phyloP scores from a whole-genome alignment of 2,797 vertebrate species.

The Aulostomus chinensis region DNA sequence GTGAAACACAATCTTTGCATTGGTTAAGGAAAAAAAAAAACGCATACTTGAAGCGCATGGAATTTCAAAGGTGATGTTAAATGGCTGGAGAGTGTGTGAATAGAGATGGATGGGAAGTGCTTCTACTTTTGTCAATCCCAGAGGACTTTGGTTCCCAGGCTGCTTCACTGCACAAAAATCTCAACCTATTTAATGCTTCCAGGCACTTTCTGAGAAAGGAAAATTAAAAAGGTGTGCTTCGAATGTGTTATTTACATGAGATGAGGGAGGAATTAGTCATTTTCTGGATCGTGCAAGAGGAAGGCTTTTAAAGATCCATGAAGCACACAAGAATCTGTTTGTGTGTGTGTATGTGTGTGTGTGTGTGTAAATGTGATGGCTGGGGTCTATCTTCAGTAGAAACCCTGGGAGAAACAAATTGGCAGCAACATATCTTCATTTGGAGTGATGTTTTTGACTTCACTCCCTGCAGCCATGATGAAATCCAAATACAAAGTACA shows the following conservation, averaged over 20 bases:
- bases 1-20: constrained; percentile 51
- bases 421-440: constrained; percentile 18
- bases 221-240: constrained; percentile 51
- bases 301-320: constrained; percentile 51
- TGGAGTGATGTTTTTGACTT: constrained; percentile 34
- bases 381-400: constrained; percentile 17
- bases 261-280: constrained; percentile 45
- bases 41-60: constrained; percentile 44
- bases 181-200: constrained; percentile 48
- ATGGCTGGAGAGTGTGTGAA: constrained; percentile 47
- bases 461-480: constrained; percentile 19
- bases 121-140: constrained; percentile 39
- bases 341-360: constrained; percentile 18
- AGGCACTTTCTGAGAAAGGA: constrained; percentile 44
- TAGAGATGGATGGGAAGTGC: constrained; percentile 57
- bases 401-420: constrained; percentile 26
- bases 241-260: constrained; percentile 39
- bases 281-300: constrained; percentile 27
- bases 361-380: constrained; percentile 7
- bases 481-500: constrained; percentile 17
- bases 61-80: constrained; percentile 60
- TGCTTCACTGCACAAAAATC: constrained; percentile 30
- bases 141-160: constrained; percentile 46
- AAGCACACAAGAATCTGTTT: constrained; percentile 16
- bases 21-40: constrained; percentile 9